phyloP scores from a whole-genome alignment of 2,797 vertebrate species.

The Ambastaia sidthimunki region DNA sequence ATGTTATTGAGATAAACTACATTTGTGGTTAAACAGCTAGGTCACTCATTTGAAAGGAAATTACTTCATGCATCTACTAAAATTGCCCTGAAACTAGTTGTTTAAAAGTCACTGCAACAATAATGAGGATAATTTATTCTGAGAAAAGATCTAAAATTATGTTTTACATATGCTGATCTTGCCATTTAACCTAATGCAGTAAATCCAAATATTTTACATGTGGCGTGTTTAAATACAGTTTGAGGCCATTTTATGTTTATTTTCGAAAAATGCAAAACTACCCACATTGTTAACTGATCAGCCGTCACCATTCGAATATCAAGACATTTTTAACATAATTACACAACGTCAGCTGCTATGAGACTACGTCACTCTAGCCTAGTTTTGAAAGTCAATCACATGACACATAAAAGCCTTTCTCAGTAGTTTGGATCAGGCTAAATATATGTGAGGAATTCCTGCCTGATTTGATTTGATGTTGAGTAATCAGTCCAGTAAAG shows the following conservation, averaged over 20 bases:
- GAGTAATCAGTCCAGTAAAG: conserved; percentile 32
- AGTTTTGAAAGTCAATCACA: conserved; percentile 18
- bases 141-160: not conserved
- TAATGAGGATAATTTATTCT: not conserved
- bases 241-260: not conserved
- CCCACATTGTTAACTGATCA: not conserved
- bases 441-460: conserved; percentile 27
- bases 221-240: not conserved
- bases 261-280: too few species aligned
- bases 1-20: not conserved
- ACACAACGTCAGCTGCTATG: not conserved
- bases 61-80: not conserved
- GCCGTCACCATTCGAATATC: not conserved
- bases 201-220: not conserved
- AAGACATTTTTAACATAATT: not conserved
- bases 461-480: conserved; percentile 21
- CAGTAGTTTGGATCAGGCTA: not conserved
- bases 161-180: not conserved
- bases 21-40: not conserved
- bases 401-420: conserved; percentile 6
- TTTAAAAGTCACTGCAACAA: not conserved
- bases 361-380: not conserved
- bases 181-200: not conserved
- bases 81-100: not conserved
- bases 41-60: not conserved